phyloP scores from a whole-genome alignment of 1,140 invertebrate species.

The Meloidogyne floridensis region DNA sequence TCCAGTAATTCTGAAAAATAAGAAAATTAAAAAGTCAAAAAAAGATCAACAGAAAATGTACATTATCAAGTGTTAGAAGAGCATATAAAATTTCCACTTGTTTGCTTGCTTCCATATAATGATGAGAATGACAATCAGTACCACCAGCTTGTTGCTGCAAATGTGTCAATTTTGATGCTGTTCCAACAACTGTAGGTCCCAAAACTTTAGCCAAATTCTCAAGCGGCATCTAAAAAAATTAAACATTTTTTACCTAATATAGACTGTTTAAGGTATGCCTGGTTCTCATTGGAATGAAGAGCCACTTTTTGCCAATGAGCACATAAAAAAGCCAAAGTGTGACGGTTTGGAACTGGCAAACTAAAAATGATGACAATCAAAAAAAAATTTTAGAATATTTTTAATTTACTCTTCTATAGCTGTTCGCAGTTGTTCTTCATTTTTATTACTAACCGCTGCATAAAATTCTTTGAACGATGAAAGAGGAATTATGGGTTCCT shows the following conservation, averaged over 20 bases:
- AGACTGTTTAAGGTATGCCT: slow-evolving; percentile 24
- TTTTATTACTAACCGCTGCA: slow-evolving; percentile 69
- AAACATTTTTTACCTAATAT: not conserved
- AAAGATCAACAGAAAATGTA: not conserved
- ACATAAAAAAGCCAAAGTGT: slow-evolving; percentile 82
- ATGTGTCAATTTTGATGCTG: slow-evolving; percentile 11
- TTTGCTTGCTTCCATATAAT: slow-evolving; percentile 19
- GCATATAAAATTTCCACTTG: slow-evolving; percentile 21
- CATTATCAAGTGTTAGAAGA: slow-evolving; percentile 23
- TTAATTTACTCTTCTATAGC: slow-evolving; percentile 71
- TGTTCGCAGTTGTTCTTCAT: slow-evolving; percentile 71
- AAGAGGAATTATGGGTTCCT: slow-evolving; percentile 80
- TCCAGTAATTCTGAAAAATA: slow-evolving; percentile 13
- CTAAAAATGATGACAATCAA: not conserved
- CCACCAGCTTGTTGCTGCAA: slow-evolving; percentile 4
- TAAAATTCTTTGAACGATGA: slow-evolving; percentile 78
- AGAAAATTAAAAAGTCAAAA: not conserved
- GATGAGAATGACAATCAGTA: not conserved
- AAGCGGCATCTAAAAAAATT: slow-evolving; percentile 18
- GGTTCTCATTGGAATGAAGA: slow-evolving; percentile 19
- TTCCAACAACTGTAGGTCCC: slow-evolving; percentile 30
- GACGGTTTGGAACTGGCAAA: slow-evolving; percentile 81
- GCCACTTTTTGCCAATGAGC: slow-evolving; percentile 76
- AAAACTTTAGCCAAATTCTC: slow-evolving; percentile 32
- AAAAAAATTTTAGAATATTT: not conserved